These are phyloP conservation scores for Mesoclemmys tuberculata DNA, from an alignment of 2,113 vertebrate species.

Conservation along the genomic window DNA sequence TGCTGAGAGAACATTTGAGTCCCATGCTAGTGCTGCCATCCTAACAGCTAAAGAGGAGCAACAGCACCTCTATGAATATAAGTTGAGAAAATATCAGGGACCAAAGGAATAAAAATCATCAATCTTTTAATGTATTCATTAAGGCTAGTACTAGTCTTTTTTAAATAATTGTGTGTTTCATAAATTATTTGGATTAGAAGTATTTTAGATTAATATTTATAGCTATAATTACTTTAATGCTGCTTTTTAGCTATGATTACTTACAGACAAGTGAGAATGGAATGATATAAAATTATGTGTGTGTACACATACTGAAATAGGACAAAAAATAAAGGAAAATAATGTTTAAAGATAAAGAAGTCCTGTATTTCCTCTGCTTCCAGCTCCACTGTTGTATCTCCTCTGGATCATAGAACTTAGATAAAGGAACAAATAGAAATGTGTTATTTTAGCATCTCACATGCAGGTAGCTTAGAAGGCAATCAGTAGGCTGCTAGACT, in stretches of 20 bases:
- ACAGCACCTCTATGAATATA: not conserved
- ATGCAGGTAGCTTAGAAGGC: accelerated
- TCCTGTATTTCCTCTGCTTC: not conserved
- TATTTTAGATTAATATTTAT: not conserved
- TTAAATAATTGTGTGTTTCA: not conserved
- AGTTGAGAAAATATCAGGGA: not conserved
- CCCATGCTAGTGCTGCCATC: not conserved
- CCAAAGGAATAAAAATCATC: not conserved
- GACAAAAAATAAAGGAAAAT: not conserved
- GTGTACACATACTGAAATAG: not conserved
- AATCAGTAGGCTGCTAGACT: not conserved
- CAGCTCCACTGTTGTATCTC: not conserved
- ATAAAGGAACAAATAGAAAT: not conserved
- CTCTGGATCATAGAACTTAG: not conserved
- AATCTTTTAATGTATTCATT: not conserved
- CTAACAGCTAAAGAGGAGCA: too few relatives aligned
- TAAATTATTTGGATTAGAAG: not conserved
- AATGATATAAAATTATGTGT: not conserved
- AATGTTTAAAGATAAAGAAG: not conserved
- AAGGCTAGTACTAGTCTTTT: not conserved
- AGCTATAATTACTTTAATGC: not conserved
- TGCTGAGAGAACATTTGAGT: not conserved
- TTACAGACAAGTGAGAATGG: not conserved
- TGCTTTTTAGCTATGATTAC: not conserved
- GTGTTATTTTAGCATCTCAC: accelerated